phyloP scores from a whole-genome alignment of 2,113 vertebrate genomes.

The Labrus mixtus region DNA sequence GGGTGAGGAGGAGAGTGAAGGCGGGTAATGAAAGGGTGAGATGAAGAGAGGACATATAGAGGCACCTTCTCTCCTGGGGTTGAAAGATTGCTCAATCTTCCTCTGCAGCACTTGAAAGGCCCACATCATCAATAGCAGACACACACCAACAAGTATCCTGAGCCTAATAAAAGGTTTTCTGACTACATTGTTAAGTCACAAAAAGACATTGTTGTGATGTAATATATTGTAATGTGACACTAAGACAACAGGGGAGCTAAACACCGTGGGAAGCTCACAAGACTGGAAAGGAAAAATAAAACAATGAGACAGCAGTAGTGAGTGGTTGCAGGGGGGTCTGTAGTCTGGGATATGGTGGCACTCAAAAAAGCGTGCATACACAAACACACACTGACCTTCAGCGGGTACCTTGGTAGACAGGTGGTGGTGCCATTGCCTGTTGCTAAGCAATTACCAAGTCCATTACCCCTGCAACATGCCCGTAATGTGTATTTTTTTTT shows the following conservation, averaged over 20 bases:
- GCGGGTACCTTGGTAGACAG: constrained; percentile 73
- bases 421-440: constrained; percentile 73
- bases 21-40: constrained; percentile 39
- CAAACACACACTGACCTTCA: constrained; percentile 63
- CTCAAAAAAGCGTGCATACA: constrained; percentile 11
- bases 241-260: constrained; percentile 16
- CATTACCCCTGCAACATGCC: constrained; percentile 74
- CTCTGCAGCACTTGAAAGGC: constrained; percentile 49
- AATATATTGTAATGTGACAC: constrained; percentile 18
- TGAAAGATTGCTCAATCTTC: constrained; percentile 31
- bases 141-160: constrained; percentile 9
- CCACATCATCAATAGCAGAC: not conserved
- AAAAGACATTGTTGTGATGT: not conserved
- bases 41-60: constrained; percentile 38
- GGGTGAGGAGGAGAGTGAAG: constrained; percentile 11
- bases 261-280: constrained; percentile 6
- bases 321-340: not conserved
- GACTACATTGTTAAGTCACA: not conserved
- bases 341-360: not conserved
- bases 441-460: constrained; percentile 81
- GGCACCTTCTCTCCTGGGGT: constrained; percentile 24
- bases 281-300: constrained; percentile 7
- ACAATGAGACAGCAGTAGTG: constrained; percentile 14
- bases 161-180: constrained; percentile 8
- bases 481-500: constrained; percentile 43